Percentiles rank a stretch among this genome's conserved stretches.
Evolutionary conservation across 2,888 invertebrate species (phyloP).

Genomic region (Drosophila nigritarsus): DNA sequence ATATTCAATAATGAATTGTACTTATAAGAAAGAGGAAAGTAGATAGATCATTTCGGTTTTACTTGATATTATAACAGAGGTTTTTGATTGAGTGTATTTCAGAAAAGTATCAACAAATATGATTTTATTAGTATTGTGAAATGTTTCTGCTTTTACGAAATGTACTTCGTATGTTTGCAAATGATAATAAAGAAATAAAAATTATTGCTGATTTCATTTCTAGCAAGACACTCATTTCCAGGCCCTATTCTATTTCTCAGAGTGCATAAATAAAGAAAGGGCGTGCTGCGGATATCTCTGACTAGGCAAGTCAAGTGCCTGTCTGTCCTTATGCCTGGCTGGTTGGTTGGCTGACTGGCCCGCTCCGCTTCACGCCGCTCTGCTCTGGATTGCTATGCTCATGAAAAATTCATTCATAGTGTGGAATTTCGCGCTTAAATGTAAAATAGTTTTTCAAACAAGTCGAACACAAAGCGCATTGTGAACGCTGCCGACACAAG

Average conservation of each 20-base stretch:
- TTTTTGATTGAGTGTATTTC: background rate
- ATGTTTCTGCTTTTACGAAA: background rate
- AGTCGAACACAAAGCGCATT: constrained; percentile 81
- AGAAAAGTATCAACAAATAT: too few relatives aligned
- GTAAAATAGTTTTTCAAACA: constrained; percentile 81
- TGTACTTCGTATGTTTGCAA: background rate
- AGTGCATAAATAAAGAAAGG: constrained; percentile 28
- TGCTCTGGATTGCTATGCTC: constrained; percentile 37
- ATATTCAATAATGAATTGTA: background rate
- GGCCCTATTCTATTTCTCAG: background rate
- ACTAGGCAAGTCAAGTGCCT: constrained; percentile 65
- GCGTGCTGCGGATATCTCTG: constrained; percentile 41
- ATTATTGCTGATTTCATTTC: background rate
- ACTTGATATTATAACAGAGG: background rate
- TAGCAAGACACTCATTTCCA: background rate
- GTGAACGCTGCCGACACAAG: constrained; percentile 68
- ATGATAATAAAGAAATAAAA: background rate
- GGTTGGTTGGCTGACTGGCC: constrained; percentile 18
- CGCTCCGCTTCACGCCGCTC: constrained; percentile 1
- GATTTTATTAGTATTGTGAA: background rate
- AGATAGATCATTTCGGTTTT: background rate
- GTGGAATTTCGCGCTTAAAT: constrained; percentile 81
- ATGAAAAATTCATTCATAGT: constrained; percentile 81
- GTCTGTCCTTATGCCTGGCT: constrained; percentile 27
- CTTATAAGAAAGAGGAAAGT: background rate